A percentile compares a stretch with the other conserved stretches of the same genome.
These are phyloP conservation scores for Sthenelais limicola DNA, from an alignment of 2,888 invertebrate species.

Conservation along the genomic window DNA sequence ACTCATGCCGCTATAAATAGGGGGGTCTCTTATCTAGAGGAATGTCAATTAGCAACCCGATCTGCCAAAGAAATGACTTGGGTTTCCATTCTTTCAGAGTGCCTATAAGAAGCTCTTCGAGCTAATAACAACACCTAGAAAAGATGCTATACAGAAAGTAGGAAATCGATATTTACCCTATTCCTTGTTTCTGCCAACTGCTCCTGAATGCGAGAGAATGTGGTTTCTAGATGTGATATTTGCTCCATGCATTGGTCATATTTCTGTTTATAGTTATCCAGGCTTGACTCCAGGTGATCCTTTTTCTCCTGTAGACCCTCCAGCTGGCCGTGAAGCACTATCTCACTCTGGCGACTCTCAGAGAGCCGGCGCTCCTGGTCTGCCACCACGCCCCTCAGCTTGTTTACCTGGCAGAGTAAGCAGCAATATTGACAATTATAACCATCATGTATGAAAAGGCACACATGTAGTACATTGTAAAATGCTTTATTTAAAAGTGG, in stretches of 20 bases:
- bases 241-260: constrained; percentile 60
- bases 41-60: too few relatives aligned
- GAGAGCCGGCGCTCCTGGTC: constrained; percentile 61
- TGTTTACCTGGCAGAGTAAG: constrained; percentile 31
- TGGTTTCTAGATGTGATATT: constrained; percentile 61
- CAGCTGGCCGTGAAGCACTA: constrained; percentile 64
- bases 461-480: too few relatives aligned
- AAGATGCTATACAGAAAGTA: too few relatives aligned
- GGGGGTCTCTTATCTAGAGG: too few relatives aligned
- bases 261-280: constrained; percentile 64
- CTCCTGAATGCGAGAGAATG: constrained; percentile 62
- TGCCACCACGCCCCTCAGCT: constrained; percentile 48
- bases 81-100: too few relatives aligned
- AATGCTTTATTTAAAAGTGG: too few relatives aligned
- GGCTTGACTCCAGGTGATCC: constrained; percentile 56
- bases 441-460: too few relatives aligned
- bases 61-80: too few relatives aligned
- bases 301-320: constrained; percentile 57
- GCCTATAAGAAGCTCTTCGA: too few relatives aligned
- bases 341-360: constrained; percentile 62
- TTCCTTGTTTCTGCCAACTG: constrained; percentile 62
- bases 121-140: too few relatives aligned
- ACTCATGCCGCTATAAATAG: too few relatives aligned
- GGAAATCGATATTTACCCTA: constrained; percentile 54
- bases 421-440: too few relatives aligned